A percentile compares a stretch with the other conserved stretches of the same genome.
Conservation (phyloP, 2,888 invertebrate genomes). For the Bellardia pandia region DNA sequence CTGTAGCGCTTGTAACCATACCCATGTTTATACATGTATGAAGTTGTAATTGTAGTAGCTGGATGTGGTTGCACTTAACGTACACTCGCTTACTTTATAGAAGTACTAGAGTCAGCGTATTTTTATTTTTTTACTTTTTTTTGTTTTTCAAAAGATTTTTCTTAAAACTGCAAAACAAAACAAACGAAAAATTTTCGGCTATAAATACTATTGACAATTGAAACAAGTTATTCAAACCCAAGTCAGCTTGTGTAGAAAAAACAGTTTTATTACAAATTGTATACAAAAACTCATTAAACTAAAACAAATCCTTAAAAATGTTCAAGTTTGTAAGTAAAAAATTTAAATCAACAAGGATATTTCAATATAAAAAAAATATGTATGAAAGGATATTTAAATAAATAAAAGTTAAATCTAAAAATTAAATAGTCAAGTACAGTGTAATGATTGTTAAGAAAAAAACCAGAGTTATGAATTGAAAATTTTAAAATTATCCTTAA, state of each 20-base stretch:
- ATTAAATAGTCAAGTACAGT: too few species aligned
- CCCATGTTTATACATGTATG: background rate
- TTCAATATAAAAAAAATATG: background rate
- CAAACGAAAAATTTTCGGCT: conserved; percentile 65
- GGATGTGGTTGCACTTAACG: conserved; percentile 6
- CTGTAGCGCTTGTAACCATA: background rate
- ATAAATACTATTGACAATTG: conserved; percentile 73
- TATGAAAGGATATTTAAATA: background rate
- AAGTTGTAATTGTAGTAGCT: conserved; percentile 30
- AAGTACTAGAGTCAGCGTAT: conserved; percentile 51
- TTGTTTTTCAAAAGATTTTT: conserved; percentile 52
- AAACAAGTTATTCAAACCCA: conserved; percentile 72
- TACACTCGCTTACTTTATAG: conserved; percentile 27
- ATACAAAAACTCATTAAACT: conserved; percentile 76
- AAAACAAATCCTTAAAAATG: conserved; percentile 78
- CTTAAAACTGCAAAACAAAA: conserved; percentile 39
- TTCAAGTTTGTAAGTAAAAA: conserved; percentile 81
- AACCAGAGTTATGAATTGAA: too few species aligned
- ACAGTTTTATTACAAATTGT: conserved; percentile 52
- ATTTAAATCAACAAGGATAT: background rate
- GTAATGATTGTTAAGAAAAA: too few species aligned
- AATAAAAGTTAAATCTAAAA: background rate
- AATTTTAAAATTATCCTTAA: too few species aligned
- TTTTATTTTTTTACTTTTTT: conserved; percentile 8
- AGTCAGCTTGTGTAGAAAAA: conserved; percentile 67